Conservation (phyloP, 1,140 invertebrate genomes). For the Pteromalus puparum region DNA sequence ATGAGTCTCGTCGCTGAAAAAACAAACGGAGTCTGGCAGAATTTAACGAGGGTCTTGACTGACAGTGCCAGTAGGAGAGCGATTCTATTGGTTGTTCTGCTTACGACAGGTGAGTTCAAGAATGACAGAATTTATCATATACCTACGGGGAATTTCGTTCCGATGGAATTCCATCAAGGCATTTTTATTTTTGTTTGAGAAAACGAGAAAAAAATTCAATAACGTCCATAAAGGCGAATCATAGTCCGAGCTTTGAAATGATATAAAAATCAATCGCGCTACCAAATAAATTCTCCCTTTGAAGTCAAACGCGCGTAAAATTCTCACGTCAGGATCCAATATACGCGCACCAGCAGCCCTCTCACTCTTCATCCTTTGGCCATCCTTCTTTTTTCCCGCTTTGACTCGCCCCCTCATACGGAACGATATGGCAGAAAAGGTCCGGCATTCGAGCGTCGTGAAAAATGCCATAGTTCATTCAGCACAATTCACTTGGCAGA, state of each 20-base stretch:
- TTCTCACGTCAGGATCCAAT: constrained; percentile 12
- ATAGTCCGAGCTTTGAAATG: neutral
- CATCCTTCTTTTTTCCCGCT: neutral
- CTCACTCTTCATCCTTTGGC: neutral
- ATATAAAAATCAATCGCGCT: neutral
- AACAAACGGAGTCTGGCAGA: neutral
- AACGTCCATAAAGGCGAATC: neutral
- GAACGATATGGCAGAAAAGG: neutral
- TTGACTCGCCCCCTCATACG: neutral
- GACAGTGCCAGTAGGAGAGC: neutral
- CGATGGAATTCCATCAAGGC: neutral
- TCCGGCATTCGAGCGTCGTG: neutral
- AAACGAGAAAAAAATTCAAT: neutral
- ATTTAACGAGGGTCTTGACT: neutral
- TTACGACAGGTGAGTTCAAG: constrained; percentile 20
- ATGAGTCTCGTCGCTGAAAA: neutral
- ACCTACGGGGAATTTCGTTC: neutral
- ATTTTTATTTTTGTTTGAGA: neutral
- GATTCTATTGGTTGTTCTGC: constrained; percentile 9
- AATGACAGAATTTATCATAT: neutral
- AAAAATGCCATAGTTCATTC: neutral
- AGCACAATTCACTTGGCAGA: neutral
- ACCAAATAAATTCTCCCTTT: constrained; percentile 18
- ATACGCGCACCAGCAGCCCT: neutral
- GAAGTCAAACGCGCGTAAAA: constrained; percentile 17